Percentiles rank a stretch among this genome's conserved stretches.
Evolutionary conservation across 2,888 invertebrate species (phyloP).

Genomic region (Torymus texanus): DNA sequence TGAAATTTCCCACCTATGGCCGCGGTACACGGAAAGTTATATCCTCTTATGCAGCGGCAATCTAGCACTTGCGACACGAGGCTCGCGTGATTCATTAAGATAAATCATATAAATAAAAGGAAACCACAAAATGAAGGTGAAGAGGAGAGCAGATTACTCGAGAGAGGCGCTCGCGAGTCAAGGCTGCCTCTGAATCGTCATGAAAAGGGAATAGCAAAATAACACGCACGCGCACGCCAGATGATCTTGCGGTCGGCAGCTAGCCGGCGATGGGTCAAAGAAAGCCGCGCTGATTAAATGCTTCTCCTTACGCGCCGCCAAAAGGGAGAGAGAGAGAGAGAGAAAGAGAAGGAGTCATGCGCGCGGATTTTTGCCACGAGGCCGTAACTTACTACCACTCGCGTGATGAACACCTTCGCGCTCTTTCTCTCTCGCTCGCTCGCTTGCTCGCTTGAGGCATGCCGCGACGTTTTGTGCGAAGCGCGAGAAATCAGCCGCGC

Average conservation of each 20-base stretch:
- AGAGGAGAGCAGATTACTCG: constrained; percentile 23
- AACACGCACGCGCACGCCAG: constrained; percentile 1
- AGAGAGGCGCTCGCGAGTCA: constrained; percentile 10
- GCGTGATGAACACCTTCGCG: constrained; percentile 30
- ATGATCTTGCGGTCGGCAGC: constrained; percentile 48
- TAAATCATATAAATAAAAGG: constrained; percentile 42
- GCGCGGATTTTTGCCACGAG: neutral
- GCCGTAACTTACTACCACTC: constrained; percentile 9
- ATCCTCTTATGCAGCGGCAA: neutral
- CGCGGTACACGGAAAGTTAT: too few species aligned
- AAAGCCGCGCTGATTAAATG: constrained; percentile 53
- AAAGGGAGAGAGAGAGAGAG: too few species aligned
- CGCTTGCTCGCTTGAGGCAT: neutral
- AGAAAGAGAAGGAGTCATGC: neutral
- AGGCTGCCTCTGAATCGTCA: constrained; percentile 36
- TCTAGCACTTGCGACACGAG: neutral
- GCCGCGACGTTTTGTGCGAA: constrained; percentile 17
- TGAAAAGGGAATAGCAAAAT: constrained; percentile 36
- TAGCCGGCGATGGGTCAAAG: constrained; percentile 46
- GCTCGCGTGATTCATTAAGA: constrained; percentile 42
- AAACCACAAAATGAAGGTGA: constrained; percentile 39
- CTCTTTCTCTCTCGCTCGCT: neutral
- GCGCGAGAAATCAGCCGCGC: constrained; percentile 37
- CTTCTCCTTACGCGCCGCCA: constrained; percentile 27
- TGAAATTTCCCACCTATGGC: too few species aligned